These are phyloP conservation scores for Otocyon megalotis DNA, from an alignment of 2,113 vertebrate genomes.

Conservation along the genomic window DNA sequence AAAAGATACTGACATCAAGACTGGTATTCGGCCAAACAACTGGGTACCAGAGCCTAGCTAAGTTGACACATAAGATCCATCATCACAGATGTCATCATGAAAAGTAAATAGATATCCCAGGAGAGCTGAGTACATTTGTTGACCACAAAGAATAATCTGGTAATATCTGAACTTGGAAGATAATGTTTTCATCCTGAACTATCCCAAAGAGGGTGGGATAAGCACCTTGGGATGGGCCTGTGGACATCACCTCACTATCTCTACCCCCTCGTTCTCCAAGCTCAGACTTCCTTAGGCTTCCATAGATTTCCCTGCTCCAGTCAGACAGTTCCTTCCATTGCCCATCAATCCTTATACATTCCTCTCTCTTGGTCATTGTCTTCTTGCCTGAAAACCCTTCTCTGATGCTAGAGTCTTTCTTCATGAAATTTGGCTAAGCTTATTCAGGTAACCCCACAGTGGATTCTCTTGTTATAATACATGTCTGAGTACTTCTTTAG, in stretches of 20 bases:
- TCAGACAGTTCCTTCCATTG: not conserved
- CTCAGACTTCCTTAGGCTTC: not conserved
- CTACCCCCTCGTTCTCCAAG: not conserved
- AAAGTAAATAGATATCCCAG: not conserved
- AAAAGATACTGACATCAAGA: not conserved
- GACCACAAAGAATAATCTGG: not conserved
- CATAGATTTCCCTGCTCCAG: accelerated
- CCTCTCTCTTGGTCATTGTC: not conserved
- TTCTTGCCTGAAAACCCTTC: not conserved
- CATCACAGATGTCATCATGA: not conserved
- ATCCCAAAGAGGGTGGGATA: not conserved
- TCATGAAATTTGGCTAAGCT: not conserved
- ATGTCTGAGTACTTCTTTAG: not conserved
- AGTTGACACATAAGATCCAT: not conserved
- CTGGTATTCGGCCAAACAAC: not conserved
- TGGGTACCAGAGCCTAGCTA: not conserved
- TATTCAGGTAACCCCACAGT: not conserved
- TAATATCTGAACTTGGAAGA: not conserved
- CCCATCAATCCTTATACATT: not conserved
- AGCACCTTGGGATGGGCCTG: not conserved
- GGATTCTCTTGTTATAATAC: not conserved
- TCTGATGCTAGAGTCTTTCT: not conserved
- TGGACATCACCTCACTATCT: not conserved
- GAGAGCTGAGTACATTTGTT: not conserved
- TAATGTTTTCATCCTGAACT: not conserved